Evolutionary conservation across 2,113 vertebrate species (phyloP).

Genomic region (Phocoena sinus): DNA sequence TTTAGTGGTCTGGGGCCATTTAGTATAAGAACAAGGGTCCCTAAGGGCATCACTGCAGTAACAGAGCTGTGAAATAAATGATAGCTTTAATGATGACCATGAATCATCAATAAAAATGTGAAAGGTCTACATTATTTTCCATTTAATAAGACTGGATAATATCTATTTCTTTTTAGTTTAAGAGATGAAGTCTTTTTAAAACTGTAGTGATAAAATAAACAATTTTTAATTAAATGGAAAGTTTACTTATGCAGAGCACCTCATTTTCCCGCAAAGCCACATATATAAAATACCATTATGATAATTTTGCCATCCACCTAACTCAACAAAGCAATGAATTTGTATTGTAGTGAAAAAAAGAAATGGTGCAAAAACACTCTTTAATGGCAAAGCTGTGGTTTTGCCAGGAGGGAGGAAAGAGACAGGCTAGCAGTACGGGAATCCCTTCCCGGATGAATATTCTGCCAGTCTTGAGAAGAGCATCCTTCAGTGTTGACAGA

Average conservation of each 20-base stretch:
- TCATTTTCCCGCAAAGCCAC: not conserved
- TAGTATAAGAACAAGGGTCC: not conserved
- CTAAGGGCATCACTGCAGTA: constrained; percentile 25
- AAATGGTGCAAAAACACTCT: not conserved
- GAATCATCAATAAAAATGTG: constrained; percentile 39
- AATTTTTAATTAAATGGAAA: not conserved
- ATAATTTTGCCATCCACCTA: not conserved
- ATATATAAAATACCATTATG: not conserved
- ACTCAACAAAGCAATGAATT: not conserved
- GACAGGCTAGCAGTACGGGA: not conserved
- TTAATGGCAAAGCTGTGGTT: not conserved
- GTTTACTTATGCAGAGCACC: not conserved
- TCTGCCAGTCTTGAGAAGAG: not conserved
- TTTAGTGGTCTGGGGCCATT: not conserved
- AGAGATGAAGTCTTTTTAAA: not conserved
- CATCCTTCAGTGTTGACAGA: not conserved
- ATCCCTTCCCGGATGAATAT: not conserved
- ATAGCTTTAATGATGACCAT: not conserved
- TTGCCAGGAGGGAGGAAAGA: not conserved
- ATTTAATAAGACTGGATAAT: constrained; percentile 2
- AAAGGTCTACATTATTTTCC: not conserved
- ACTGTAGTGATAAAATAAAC: not conserved
- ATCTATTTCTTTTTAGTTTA: not conserved
- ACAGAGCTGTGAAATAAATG: constrained; percentile 17
- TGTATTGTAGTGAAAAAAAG: not conserved